phyloP scores from a whole-genome alignment of 2,113 vertebrate genomes.

The Oryzias woworae region DNA sequence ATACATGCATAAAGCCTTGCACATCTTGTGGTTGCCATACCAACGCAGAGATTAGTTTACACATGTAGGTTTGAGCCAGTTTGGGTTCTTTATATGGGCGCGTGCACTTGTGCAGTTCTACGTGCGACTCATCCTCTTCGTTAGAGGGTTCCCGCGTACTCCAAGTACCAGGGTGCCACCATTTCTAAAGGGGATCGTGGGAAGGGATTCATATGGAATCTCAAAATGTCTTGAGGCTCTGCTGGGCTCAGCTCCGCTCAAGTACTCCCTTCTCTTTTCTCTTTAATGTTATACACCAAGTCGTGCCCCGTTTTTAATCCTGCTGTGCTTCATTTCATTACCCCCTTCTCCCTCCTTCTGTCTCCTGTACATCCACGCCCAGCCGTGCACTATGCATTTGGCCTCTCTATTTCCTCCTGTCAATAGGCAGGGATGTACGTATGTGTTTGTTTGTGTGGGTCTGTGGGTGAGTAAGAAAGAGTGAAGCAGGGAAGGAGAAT shows the following conservation, averaged over 20 bases:
- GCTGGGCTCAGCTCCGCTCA: conserved; percentile 20
- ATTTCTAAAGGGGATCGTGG: conserved; percentile 56
- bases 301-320: conserved; percentile 28
- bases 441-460: conserved; percentile 2
- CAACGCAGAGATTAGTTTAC: conserved; percentile 43
- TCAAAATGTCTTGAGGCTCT: conserved; percentile 34
- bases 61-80: conserved; percentile 20
- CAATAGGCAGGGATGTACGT: conserved; percentile 20
- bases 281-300: conserved; percentile 24
- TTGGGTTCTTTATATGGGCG: conserved; percentile 17
- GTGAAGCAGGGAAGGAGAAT: conserved; percentile 31
- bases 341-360: conserved; percentile 5
- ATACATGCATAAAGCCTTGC: conserved; percentile 15
- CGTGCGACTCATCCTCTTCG: conserved; percentile 25
- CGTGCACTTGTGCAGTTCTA: conserved; percentile 17
- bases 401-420: neutral
- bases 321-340: conserved; percentile 24
- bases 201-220: conserved; percentile 43
- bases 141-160: conserved; percentile 33
- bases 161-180: conserved; percentile 44
- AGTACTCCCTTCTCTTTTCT: conserved; percentile 27
- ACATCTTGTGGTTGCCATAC: conserved; percentile 58
- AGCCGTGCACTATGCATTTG: conserved; percentile 34
- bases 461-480: neutral
- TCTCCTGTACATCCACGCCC: conserved; percentile 32